Evolutionary conservation across 2,797 vertebrate species (phyloP).

Genomic region (Champsocephalus esox): DNA sequence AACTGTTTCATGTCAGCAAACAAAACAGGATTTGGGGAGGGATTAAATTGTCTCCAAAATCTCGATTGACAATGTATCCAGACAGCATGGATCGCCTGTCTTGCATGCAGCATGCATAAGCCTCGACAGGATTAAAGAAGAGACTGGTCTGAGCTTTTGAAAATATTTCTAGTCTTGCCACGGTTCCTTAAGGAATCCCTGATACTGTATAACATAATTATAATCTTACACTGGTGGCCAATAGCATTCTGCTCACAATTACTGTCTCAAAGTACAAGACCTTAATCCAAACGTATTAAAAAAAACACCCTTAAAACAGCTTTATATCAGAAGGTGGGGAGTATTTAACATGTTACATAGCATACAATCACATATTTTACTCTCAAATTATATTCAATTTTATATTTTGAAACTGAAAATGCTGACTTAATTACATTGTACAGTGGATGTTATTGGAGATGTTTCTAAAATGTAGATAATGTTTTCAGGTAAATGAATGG

Average conservation of each 20-base stretch:
- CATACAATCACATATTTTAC: no score
- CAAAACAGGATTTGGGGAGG: slow-evolving; percentile 73
- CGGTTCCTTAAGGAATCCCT: slow-evolving; percentile 46
- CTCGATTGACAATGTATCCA: slow-evolving; percentile 72
- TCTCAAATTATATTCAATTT: no score
- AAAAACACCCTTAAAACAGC: no score
- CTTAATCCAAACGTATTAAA: no score
- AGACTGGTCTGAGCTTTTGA: slow-evolving; percentile 63
- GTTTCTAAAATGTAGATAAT: no score
- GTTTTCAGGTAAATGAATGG: no score
- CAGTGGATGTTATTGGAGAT: neutral
- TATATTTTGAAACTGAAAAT: no score
- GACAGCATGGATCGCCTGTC: slow-evolving; percentile 65
- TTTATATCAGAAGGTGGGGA: no score
- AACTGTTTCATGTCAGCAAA: slow-evolving; percentile 78
- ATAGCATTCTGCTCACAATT: slow-evolving; percentile 17
- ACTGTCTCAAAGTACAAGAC: no score
- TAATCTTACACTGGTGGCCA: slow-evolving; percentile 13
- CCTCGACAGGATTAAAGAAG: slow-evolving; percentile 72
- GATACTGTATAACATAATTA: slow-evolving; percentile 27
- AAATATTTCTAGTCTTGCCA: slow-evolving; percentile 44
- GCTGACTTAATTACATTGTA: no score
- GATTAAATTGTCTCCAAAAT: slow-evolving; percentile 79
- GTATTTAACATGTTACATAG: no score
- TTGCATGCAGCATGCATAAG: slow-evolving; percentile 68